Evolutionary conservation across 2,888 invertebrate genomes (phyloP), one percentile per base, ranked within the genome.

Genomic region (Cremastobaeus sp.): DNA sequence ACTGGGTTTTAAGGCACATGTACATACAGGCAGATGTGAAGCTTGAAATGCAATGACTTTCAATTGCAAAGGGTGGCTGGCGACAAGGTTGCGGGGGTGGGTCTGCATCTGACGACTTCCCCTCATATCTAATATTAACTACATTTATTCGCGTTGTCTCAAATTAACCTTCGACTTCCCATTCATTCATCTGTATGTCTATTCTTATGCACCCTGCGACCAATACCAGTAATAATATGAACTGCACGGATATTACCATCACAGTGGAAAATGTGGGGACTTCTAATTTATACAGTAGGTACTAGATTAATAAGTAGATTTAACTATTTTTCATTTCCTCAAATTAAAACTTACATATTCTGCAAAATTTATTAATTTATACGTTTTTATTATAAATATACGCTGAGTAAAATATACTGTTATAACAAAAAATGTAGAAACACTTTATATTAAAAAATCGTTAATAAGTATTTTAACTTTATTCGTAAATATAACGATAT

Each of bases 101-200:
- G 78, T 77, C 77, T 77, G 74, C 64, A 62, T 52, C 68, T 68
- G 57, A 75, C 54, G 71, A 45, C 50, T 72, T 57, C 66, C 74
- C 74, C 68, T 76, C 64, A 80, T 83, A 81, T 81, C 82, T 81
- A 81, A 85, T 87, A 87, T 87, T 86, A 87, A 87, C 86, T 87
- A 86, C 87, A 87, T 86, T 87, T 85, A 87, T 87, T 84, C 86
- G 82, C 84, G 83, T 85, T 85, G 87, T 85, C 83, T 85, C 85
- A 83, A 86, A 87, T 86, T 86, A 86, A 86, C 85, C 86, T 84
- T 84, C 78, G 81, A 81, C 81, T 81, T 76, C 65, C 77, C 73
- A 78, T 82, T 81, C 80, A 80, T 81, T 50, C 68, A 68, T 79
- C 77, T 55, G 69, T 52, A 52, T 69, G 79, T 71, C 76, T 65